Evolutionary conservation across 1,140 invertebrate genomes (phyloP).

Genomic region (Apocrypta bakeri): DNA sequence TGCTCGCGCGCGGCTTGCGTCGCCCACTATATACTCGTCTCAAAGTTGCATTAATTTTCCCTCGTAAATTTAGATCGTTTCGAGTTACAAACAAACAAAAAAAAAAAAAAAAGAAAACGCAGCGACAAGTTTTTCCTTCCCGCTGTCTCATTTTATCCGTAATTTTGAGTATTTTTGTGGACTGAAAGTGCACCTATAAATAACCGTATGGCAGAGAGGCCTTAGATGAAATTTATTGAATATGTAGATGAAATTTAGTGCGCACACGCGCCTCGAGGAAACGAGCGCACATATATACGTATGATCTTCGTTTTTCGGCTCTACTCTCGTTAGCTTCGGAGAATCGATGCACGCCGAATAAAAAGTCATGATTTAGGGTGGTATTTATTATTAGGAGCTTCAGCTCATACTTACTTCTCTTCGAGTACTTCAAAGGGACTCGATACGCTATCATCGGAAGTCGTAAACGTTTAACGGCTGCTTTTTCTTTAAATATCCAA

Average conservation of each 20-base stretch:
- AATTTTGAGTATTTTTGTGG: too few relatives aligned
- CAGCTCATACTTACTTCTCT: not conserved
- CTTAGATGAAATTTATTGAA: slow-evolving; percentile 34
- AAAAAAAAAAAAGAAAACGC: too few relatives aligned
- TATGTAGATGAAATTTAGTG: slow-evolving; percentile 16
- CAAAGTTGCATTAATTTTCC: slow-evolving; percentile 38
- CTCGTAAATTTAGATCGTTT: slow-evolving; percentile 38
- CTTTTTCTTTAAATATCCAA: not conserved
- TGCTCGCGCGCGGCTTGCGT: not conserved
- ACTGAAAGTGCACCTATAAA: slow-evolving; percentile 10
- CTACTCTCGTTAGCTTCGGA: not conserved
- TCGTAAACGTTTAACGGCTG: not conserved
- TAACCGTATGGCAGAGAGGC: not conserved
- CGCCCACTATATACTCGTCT: not conserved
- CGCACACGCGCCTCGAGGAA: not conserved
- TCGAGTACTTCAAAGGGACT: not conserved
- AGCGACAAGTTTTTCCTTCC: too few relatives aligned
- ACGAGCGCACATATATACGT: too few relatives aligned
- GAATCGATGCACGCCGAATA: not conserved
- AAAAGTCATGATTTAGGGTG: slow-evolving; percentile 12
- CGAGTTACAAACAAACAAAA: not conserved
- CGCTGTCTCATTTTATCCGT: too few relatives aligned
- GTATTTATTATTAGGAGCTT: not conserved
- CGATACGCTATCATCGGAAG: slow-evolving; percentile 1
- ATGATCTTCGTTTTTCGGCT: not conserved